Evolutionary conservation across 35 echinoderm and acorn worm species (phyloP).

Genomic region (Anneissia japonica): DNA sequence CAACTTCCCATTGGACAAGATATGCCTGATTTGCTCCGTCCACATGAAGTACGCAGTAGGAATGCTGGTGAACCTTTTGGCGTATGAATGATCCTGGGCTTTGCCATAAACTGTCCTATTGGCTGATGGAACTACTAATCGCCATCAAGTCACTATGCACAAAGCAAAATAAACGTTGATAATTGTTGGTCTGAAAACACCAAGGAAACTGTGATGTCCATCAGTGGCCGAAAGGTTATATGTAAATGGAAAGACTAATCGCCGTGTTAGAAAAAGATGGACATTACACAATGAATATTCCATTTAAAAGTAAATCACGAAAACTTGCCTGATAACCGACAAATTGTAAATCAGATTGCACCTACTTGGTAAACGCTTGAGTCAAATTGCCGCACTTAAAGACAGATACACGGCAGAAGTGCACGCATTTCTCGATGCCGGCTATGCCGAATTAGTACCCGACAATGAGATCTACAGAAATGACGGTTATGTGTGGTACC

Average conservation of each 20-base stretch:
- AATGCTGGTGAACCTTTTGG: background rate
- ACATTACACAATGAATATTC: background rate
- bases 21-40: too few relatives aligned
- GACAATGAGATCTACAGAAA: background rate
- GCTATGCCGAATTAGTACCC: conserved; percentile 31
- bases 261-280: background rate
- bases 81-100: background rate
- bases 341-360: background rate
- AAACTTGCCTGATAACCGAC: background rate
- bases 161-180: background rate
- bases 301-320: background rate
- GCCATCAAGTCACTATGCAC: background rate
- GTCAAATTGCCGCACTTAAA: background rate
- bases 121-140: too few relatives aligned
- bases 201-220: background rate
- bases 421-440: background rate
- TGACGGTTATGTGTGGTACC: conserved; percentile 29
- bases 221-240: background rate
- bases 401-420: conserved; percentile 21
- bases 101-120: background rate
- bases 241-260: background rate
- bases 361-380: background rate
- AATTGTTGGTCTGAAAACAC: background rate
- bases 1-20: too few relatives aligned
- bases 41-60: too few relatives aligned